phyloP scores from a whole-genome alignment of 2,888 invertebrate species.

The Drosophila ochracea region DNA sequence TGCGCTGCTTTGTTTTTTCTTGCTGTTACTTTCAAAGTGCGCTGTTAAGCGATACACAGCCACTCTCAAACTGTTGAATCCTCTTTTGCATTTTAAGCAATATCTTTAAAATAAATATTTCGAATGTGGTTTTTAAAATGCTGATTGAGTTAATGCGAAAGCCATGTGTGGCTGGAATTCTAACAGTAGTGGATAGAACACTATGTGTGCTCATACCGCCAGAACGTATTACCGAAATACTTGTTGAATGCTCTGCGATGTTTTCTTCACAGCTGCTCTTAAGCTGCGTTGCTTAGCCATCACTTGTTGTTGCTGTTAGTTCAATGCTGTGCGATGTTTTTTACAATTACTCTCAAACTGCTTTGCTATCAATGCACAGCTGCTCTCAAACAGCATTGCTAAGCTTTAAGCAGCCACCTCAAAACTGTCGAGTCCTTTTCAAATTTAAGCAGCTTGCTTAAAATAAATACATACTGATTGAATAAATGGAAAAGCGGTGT shows the following conservation, averaged over 20 bases:
- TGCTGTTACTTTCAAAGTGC: neutral
- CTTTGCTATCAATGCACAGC: constrained; percentile 1
- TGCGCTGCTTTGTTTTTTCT: neutral
- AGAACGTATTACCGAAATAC: neutral
- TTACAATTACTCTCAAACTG: constrained; percentile 1
- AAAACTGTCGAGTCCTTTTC: constrained; percentile 3
- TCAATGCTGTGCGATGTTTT: neutral
- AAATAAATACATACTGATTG: neutral
- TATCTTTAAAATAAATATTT: neutral
- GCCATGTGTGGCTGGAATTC: neutral
- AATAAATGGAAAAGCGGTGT: neutral
- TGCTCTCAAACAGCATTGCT: neutral
- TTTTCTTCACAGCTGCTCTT: neutral
- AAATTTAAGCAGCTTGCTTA: neutral
- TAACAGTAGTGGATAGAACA: neutral
- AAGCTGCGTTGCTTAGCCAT: neutral
- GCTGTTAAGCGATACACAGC: neutral
- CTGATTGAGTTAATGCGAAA: neutral
- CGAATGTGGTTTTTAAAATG: neutral
- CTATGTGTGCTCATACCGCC: neutral
- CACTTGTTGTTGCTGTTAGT: neutral
- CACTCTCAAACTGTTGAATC: neutral
- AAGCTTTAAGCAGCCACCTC: neutral
- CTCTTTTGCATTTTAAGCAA: neutral
- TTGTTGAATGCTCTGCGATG: neutral